Conservation (phyloP, 2,888 invertebrate species). For the Notodonta ziczac region DNA sequence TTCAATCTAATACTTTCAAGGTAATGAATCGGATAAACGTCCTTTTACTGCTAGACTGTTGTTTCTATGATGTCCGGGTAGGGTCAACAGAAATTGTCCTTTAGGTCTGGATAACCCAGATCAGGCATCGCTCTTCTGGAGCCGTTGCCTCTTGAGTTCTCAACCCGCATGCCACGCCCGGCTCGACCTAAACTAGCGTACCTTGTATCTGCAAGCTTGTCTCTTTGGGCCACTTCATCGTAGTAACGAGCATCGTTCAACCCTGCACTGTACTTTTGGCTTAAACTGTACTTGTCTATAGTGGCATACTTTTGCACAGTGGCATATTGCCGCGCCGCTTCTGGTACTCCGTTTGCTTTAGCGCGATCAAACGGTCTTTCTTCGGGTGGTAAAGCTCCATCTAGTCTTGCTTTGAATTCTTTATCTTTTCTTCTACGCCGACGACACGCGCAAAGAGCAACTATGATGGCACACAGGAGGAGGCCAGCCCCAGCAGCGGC, state of each 20-base stretch:
- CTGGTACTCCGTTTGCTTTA: slow-evolving; percentile 77
- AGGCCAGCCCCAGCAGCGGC: slow-evolving; percentile 87
- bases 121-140: slow-evolving; percentile 77
- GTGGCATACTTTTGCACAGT: slow-evolving; percentile 83
- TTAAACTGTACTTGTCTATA: slow-evolving; percentile 82
- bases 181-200: slow-evolving; percentile 79
- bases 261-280: slow-evolving; percentile 82
- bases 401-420: slow-evolving; percentile 85
- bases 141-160: slow-evolving; percentile 71
- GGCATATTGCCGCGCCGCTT: slow-evolving; percentile 74
- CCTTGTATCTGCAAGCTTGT: slow-evolving; percentile 79
- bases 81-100: slow-evolving; percentile 91
- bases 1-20: slow-evolving; percentile 68
- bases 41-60: slow-evolving; percentile 62
- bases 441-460: slow-evolving; percentile 86
- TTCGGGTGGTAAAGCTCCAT: slow-evolving; percentile 83
- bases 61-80: slow-evolving; percentile 79
- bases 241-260: slow-evolving; percentile 82
- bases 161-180: slow-evolving; percentile 68
- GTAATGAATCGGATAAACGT: slow-evolving; percentile 48
- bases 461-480: slow-evolving; percentile 83
- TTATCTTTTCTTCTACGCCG: slow-evolving; percentile 85
- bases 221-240: slow-evolving; percentile 80
- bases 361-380: slow-evolving; percentile 86
- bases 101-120: slow-evolving; percentile 85